phyloP scores from a whole-genome alignment of 2,888 invertebrate genomes.

The Cerceris rybyensis region DNA sequence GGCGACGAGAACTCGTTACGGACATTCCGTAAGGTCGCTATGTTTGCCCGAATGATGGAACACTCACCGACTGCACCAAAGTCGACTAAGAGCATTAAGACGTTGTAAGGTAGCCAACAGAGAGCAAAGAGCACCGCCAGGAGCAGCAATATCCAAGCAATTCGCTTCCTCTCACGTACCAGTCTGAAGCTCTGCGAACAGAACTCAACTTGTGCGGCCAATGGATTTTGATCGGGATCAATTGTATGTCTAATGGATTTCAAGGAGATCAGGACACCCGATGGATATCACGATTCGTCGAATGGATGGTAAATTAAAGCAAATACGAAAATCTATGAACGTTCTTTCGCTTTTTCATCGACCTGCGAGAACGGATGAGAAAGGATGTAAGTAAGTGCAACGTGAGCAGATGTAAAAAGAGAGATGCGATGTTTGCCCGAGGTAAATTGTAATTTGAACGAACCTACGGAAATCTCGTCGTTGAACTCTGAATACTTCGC shows the following conservation, averaged over 20 bases:
- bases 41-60: constrained; percentile 1
- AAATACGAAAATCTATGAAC: not conserved
- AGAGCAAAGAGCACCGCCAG: constrained; percentile 89
- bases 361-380: too few species aligned
- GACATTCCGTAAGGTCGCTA: too few species aligned
- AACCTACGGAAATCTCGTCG: constrained; percentile 4
- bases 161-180: constrained; percentile 88
- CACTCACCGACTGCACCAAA: constrained; percentile 81
- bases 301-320: not conserved
- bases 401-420: not conserved
- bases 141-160: constrained; percentile 89
- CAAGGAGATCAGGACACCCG: not conserved
- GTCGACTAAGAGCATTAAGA: constrained; percentile 86
- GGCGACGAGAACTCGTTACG: too few species aligned
- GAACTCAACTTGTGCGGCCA: constrained; percentile 4
- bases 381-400: too few species aligned
- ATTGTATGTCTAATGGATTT: constrained; percentile 21
- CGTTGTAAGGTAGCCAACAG: constrained; percentile 91
- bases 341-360: too few species aligned
- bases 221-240: constrained; percentile 25
- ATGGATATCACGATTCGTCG: not conserved
- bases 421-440: not conserved
- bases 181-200: constrained; percentile 84
- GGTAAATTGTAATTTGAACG: constrained; percentile 10
- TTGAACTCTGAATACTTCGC: constrained; percentile 29